phyloP scores from a whole-genome alignment of 2,113 vertebrate species.

The Phrynosoma blainvillii region DNA sequence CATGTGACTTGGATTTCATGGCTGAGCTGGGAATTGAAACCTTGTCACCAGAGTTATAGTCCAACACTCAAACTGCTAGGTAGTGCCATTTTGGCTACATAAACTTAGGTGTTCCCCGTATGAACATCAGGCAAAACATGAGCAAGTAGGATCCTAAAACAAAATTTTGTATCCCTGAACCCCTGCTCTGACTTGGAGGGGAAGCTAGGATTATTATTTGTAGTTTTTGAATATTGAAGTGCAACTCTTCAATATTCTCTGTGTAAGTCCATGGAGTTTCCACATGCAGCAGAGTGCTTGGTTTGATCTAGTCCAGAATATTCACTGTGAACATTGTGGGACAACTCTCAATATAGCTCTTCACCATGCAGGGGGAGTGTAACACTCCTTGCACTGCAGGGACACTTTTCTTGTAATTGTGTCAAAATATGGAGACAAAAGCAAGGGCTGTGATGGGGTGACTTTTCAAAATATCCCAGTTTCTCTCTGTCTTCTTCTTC shows the following conservation, averaged over 20 bases:
- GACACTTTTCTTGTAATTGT: not conserved
- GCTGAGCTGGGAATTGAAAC: no score
- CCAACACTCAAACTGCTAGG: no score
- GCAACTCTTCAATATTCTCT: not conserved
- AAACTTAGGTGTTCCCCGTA: not conserved
- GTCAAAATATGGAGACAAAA: not conserved
- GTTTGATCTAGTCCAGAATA: not conserved
- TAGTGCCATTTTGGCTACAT: not conserved
- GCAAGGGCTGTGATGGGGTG: not conserved
- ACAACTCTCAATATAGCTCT: not conserved
- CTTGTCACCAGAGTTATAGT: no score
- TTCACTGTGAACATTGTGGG: not conserved
- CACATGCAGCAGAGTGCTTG: not conserved
- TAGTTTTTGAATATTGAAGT: not conserved
- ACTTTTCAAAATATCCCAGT: no score
- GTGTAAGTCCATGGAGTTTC: not conserved
- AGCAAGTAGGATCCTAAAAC: not conserved
- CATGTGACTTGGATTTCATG: no score
- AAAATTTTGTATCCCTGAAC: not conserved
- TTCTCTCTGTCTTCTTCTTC: no score
- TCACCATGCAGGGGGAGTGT: not conserved
- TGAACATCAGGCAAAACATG: not conserved
- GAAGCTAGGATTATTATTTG: not conserved
- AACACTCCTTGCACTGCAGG: not conserved
- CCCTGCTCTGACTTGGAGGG: not conserved